Evolutionary conservation across 2,888 invertebrate species (phyloP).

Genomic region (Incurvaria masculella): DNA sequence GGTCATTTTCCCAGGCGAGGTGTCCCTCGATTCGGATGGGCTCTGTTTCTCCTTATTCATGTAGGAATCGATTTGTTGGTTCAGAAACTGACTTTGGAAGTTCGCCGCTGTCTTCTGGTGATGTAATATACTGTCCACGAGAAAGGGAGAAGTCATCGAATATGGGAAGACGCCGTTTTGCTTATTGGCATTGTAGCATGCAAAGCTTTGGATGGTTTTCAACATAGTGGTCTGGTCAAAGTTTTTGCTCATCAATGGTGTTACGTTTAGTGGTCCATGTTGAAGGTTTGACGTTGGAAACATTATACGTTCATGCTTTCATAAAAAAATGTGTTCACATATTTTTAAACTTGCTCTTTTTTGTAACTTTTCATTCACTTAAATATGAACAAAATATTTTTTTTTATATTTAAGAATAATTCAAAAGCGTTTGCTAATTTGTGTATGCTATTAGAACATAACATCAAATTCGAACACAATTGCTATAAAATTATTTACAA

Average conservation of each 20-base stretch:
- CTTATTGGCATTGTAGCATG: conserved; percentile 34
- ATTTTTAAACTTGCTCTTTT: no score
- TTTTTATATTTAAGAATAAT: no score
- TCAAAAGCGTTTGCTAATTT: no score
- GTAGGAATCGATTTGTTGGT: conserved; percentile 35
- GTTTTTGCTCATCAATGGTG: conserved; percentile 30
- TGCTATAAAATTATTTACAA: no score
- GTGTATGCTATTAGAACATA: no score
- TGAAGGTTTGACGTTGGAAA: conserved; percentile 42
- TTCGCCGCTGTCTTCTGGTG: conserved; percentile 49
- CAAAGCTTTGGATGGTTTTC: conserved; percentile 44
- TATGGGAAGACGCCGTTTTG: conserved; percentile 26
- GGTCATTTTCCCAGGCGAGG: conserved; percentile 35
- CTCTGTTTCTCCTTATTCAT: background rate
- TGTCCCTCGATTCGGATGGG: conserved; percentile 22
- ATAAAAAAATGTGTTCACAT: no score
- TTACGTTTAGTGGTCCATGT: conserved; percentile 43
- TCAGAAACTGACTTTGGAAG: conserved; percentile 52
- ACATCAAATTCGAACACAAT: no score
- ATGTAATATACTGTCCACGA: conserved; percentile 61
- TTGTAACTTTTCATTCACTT: no score
- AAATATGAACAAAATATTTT: no score
- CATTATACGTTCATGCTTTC: conserved; percentile 32
- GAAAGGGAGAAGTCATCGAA: conserved; percentile 59
- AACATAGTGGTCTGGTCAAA: conserved; percentile 48